These are phyloP conservation scores for Mimumesa dahlbomi DNA, from an alignment of 2,888 invertebrate genomes.

Conservation along the genomic window DNA sequence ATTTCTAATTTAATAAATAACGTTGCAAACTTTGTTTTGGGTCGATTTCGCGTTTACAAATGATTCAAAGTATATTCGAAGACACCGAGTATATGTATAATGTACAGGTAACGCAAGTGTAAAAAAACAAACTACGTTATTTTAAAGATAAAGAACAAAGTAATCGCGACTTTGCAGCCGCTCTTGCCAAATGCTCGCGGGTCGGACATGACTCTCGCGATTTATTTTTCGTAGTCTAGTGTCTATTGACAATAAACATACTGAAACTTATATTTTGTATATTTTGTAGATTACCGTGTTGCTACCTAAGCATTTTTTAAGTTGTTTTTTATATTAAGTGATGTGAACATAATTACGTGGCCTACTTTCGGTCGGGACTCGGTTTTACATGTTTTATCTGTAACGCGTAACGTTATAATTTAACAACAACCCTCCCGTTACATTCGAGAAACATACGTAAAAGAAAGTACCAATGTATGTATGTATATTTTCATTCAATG, in stretches of 20 bases:
- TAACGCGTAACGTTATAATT: not conserved
- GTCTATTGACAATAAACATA: slow-evolving; percentile 70
- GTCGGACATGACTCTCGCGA: slow-evolving; percentile 35
- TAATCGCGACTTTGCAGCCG: slow-evolving; percentile 35
- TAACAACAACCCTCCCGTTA: not conserved
- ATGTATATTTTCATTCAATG: not conserved
- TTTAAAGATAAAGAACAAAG: slow-evolving; percentile 23
- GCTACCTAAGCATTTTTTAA: slow-evolving; percentile 19
- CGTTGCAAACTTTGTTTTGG: no score
- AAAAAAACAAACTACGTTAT: not conserved
- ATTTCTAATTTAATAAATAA: no score
- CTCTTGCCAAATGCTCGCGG: slow-evolving; percentile 55
- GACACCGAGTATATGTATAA: not conserved
- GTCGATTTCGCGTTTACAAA: no score
- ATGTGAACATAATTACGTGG: slow-evolving; percentile 10
- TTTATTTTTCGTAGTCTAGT: slow-evolving; percentile 67
- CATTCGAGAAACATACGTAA: not conserved
- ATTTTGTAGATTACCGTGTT: slow-evolving; percentile 49
- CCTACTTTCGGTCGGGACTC: slow-evolving; percentile 10
- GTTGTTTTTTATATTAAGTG: slow-evolving; percentile 34
- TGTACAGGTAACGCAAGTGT: not conserved
- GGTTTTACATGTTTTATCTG: slow-evolving; percentile 13
- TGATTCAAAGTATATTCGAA: no score
- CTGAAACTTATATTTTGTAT: slow-evolving; percentile 55
- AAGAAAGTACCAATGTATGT: not conserved